Base-by-base conservation (phyloP, 2,113 vertebrate species). In the Aleadryas rufinucha region DNA sequence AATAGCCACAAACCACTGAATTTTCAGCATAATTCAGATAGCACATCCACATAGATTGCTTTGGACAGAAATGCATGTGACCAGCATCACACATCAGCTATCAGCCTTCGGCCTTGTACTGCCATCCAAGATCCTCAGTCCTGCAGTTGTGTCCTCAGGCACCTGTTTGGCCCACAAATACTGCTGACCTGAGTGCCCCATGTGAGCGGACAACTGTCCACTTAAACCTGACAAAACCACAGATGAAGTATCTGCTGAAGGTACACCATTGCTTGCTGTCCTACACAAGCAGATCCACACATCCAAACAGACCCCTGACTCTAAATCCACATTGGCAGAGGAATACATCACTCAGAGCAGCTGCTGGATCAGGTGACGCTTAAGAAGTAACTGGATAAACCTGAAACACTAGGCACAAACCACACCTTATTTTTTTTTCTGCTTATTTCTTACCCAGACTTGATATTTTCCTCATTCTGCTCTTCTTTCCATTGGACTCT, bases 151-250 rank as follows among this genome's bases (percentile, higher is more conserved):
- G 42, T 35, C 35, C 92, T 70, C 31, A 30, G 66, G 44, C 49
- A 88, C 2, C 13, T 13, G 4, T 13, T 18, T 41, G 42, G 21
- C 13, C 16, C 39, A 41, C 31, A 83, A 17, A 59, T 19, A 22
- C 78, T 82, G 71, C 65, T 49, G 42, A 60, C 31, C 31, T 1
- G 1, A 64, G 60, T 39, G 44, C 18, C 30, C 24, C 64, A 44
- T 0, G 0, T 1, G 3, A 11, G 21, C 11, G 17, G 35, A 28
- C 31, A 88, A 28, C 6, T 44, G 18, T 13, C 24, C 41, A 33
- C 37, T 16, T 18, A 44, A 19, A 39, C 44, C 31, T 19, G 16
- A 49, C 47, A 49, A 57, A 65, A 28, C 6, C 52, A 64, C 1
- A 4, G 59, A 30, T 6, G 7, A 74, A 59, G 15, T 3, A 63